A percentile compares a stretch with the other conserved stretches of the same genome.
Conservation (phyloP, 1,140 invertebrate genomes). For the Drosophila pruinosa region DNA sequence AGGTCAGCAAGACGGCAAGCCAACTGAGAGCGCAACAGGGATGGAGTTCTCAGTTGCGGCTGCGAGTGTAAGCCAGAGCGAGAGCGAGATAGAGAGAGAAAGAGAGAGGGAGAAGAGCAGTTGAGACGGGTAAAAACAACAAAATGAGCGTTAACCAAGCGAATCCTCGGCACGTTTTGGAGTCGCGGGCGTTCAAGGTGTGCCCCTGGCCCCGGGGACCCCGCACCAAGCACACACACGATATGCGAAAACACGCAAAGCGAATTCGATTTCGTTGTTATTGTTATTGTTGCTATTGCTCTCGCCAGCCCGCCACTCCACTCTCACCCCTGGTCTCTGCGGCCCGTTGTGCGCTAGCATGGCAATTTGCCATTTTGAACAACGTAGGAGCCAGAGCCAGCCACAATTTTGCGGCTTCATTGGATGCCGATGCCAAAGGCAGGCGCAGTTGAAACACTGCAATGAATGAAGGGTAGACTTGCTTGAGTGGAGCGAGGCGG, state of each 20-base stretch:
- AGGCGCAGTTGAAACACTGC: slow-evolving; percentile 31
- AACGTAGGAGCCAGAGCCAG: slow-evolving; percentile 45
- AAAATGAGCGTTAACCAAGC: slow-evolving; percentile 80
- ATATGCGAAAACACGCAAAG: slow-evolving; percentile 77
- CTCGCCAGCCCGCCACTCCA: slow-evolving; percentile 3
- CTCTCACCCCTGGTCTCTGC: slow-evolving; percentile 1
- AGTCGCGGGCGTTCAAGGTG: slow-evolving; percentile 58
- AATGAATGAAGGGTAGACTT: slow-evolving; percentile 12
- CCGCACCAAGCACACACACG: slow-evolving; percentile 2
- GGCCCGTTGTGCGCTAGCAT: slow-evolving; percentile 51
- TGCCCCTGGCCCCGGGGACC: slow-evolving; percentile 11
- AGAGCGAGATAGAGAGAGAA: slow-evolving; percentile 4
- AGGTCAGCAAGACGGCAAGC: slow-evolving; percentile 25
- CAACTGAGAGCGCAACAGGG: slow-evolving; percentile 18
- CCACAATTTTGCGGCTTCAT: slow-evolving; percentile 78
- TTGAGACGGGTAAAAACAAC: slow-evolving; percentile 44
- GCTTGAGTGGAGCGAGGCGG: background rate
- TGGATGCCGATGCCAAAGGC: slow-evolving; percentile 69
- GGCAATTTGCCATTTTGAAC: slow-evolving; percentile 80
- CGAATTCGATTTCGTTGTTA: slow-evolving; percentile 70
- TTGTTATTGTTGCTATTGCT: slow-evolving; percentile 35
- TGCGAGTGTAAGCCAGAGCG: background rate
- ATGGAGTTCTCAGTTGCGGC: background rate
- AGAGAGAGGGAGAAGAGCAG: background rate
- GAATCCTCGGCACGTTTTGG: slow-evolving; percentile 77